These are phyloP conservation scores for Strix occidentalis DNA, from an alignment of 2,797 vertebrate species.

Conservation along the genomic window DNA sequence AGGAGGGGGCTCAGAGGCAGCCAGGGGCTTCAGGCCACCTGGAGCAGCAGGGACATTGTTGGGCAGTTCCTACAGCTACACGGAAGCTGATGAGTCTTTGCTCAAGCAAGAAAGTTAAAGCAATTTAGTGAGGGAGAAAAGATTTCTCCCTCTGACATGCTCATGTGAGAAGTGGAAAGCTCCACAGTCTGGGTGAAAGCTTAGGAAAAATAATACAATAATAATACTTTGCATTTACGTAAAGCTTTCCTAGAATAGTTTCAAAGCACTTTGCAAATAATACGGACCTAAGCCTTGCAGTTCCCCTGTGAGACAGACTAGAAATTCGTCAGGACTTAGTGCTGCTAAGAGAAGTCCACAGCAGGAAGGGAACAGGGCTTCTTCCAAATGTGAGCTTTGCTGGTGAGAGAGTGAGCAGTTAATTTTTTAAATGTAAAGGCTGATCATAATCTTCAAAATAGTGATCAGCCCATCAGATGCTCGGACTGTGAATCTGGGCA, in stretches of 20 bases:
- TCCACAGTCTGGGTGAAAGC: not conserved
- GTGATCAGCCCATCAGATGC: not conserved
- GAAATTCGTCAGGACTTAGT: not conserved
- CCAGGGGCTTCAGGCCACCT: not conserved
- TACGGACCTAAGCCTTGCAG: not conserved
- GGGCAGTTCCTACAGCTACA: not conserved
- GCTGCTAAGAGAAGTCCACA: not conserved
- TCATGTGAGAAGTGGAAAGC: not conserved
- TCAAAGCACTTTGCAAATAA: not conserved
- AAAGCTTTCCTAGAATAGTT: not conserved
- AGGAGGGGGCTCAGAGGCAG: not conserved
- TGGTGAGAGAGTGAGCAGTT: not conserved
- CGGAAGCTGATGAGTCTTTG: not conserved
- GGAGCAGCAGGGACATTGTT: not conserved
- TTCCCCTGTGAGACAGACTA: not conserved
- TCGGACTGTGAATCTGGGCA: not conserved
- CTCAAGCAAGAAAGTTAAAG: not conserved
- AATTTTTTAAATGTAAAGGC: not conserved
- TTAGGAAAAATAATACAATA: not conserved
- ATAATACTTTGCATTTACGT: not conserved
- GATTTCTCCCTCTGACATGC: not conserved
- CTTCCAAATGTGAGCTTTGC: not conserved
- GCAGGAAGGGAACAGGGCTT: not conserved
- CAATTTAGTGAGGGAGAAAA: not conserved
- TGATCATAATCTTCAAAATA: not conserved